Percentiles rank a stretch among this genome's conserved stretches.
Conservation (phyloP, 2,113 vertebrate genomes). For the Clarias batrachus region DNA sequence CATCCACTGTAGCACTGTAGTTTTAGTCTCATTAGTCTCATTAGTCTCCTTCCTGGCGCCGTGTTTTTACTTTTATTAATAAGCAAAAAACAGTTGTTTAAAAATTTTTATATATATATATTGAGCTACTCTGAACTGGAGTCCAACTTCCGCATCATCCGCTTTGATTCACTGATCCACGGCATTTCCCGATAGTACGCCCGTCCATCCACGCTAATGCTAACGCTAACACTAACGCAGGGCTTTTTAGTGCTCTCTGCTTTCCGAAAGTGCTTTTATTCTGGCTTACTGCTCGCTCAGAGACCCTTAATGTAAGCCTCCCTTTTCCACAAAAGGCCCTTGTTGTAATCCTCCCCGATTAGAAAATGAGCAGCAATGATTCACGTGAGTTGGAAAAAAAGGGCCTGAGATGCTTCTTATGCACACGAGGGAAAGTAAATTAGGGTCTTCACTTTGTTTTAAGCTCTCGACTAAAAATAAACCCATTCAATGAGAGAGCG, state of each 20-base stretch:
- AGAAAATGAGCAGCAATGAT: slow-evolving; percentile 57
- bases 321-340: slow-evolving; percentile 55
- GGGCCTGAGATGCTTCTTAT: slow-evolving; percentile 8
- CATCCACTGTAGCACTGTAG: background rate
- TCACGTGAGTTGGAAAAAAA: slow-evolving; percentile 44
- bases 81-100: too few relatives aligned
- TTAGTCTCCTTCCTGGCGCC: background rate
- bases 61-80: background rate
- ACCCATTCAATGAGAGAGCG: background rate
- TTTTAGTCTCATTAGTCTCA: background rate
- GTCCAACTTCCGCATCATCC: background rate
- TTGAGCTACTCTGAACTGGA: background rate
- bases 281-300: slow-evolving; percentile 53
- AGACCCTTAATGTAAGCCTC: slow-evolving; percentile 57
- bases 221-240: slow-evolving; percentile 4
- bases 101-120: too few relatives aligned
- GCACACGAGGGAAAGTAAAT: slow-evolving; percentile 10
- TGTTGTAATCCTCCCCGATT: slow-evolving; percentile 54
- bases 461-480: background rate
- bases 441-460: background rate
- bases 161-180: slow-evolving; percentile 47
- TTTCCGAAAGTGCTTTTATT: slow-evolving; percentile 50
- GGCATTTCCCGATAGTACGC: slow-evolving; percentile 27
- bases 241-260: slow-evolving; percentile 47
- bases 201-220: slow-evolving; percentile 42